Percentiles rank a stretch among this genome's conserved stretches.
Conservation (phyloP, 2,113 vertebrate species). For the Pao palembangensis region DNA sequence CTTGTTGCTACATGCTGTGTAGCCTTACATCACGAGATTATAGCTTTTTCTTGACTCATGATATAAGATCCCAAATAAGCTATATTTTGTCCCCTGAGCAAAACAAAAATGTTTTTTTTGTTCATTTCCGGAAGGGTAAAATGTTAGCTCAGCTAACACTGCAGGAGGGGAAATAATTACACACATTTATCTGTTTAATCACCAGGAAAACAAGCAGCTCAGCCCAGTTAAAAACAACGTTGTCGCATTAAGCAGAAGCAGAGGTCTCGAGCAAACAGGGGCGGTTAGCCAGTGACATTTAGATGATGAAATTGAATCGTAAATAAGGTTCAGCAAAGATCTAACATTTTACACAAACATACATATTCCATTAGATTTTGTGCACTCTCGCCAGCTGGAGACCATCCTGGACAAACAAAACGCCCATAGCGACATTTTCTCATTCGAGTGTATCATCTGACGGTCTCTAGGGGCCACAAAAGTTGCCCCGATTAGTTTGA, state of each 20-base stretch:
- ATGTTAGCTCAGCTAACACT: slow-evolving; percentile 10
- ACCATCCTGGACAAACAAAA: too few species aligned
- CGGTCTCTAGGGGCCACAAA: not conserved
- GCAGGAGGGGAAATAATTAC: slow-evolving; percentile 38
- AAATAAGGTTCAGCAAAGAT: too few species aligned
- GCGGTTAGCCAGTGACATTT: too few species aligned
- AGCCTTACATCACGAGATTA: too few species aligned
- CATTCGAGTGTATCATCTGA: too few species aligned
- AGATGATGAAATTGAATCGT: too few species aligned
- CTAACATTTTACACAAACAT: too few species aligned
- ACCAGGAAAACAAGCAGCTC: slow-evolving; percentile 24
- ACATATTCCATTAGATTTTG: too few species aligned
- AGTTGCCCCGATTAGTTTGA: slow-evolving; percentile 1
- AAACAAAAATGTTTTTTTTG: slow-evolving; percentile 15
- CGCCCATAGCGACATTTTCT: too few species aligned
- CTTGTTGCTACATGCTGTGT: too few species aligned
- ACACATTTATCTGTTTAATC: slow-evolving; percentile 36
- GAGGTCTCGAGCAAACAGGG: not conserved
- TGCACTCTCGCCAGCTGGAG: too few species aligned
- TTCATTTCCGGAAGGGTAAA: slow-evolving; percentile 24
- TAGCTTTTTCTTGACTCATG: too few species aligned
- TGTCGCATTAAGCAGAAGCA: slow-evolving; percentile 4
- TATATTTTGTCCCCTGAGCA: not conserved
- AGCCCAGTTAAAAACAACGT: slow-evolving; percentile 21
- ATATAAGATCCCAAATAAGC: not conserved